phyloP scores from a whole-genome alignment of 2,797 vertebrate species.

The Artibeus lituratus region DNA sequence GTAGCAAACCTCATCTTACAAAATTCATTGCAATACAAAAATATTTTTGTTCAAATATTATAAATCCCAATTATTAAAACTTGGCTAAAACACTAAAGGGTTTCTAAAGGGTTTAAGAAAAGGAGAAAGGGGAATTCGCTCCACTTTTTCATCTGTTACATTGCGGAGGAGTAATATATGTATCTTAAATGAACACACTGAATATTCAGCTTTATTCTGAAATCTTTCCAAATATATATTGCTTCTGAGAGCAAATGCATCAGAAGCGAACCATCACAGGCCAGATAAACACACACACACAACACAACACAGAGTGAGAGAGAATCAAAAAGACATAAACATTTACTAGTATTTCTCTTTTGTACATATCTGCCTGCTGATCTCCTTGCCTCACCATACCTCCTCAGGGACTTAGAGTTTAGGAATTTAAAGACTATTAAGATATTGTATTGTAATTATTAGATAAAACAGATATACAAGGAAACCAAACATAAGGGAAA shows the following conservation, averaged over 20 bases:
- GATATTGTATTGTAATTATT: not conserved
- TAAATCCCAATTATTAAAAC: not conserved
- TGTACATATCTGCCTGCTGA: not conserved
- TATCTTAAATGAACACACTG: conserved; percentile 1
- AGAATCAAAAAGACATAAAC: not conserved
- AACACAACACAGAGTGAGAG: not conserved
- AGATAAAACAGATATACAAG: not conserved
- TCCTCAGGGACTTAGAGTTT: not conserved
- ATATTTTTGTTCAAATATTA: not conserved
- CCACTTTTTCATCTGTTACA: not conserved
- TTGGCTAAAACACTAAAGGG: not conserved
- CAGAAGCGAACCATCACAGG: not conserved
- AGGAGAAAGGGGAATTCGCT: not conserved
- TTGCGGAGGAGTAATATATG: not conserved
- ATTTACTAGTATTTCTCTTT: not conserved
- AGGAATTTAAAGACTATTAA: not conserved
- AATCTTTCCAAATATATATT: not conserved
- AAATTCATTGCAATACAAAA: not conserved
- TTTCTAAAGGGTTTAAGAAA: not conserved
- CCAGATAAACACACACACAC: not conserved
- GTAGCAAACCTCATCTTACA: not conserved
- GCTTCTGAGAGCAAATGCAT: not conserved
- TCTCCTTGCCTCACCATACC: not conserved
- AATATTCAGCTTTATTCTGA: not conserved
- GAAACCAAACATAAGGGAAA: not conserved